phyloP scores from a whole-genome alignment of 2,797 vertebrate genomes.

The Pangasius sanitwongsei region DNA sequence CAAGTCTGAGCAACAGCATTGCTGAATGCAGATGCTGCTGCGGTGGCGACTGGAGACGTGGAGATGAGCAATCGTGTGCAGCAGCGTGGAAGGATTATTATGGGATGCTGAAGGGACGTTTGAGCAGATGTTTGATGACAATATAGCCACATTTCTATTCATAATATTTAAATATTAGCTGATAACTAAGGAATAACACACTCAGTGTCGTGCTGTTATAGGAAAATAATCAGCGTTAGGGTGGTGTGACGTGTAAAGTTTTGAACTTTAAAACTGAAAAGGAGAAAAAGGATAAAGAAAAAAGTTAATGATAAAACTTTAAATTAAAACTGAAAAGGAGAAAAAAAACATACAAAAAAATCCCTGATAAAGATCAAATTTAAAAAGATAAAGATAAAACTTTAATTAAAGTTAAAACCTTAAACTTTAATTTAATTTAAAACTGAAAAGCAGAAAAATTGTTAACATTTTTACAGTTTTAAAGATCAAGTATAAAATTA shows the following conservation, averaged over 20 bases:
- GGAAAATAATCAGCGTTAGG: neutral
- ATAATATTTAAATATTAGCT: neutral
- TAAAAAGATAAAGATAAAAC: neutral
- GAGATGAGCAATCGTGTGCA: conserved; percentile 13
- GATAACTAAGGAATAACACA: neutral
- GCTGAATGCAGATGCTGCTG: conserved; percentile 52
- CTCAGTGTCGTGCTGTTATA: neutral
- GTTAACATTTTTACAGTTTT: neutral
- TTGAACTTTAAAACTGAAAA: no score
- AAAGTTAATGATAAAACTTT: neutral
- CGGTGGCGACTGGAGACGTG: neutral
- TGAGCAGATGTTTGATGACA: conserved; percentile 69
- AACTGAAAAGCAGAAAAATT: neutral
- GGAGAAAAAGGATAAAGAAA: neutral
- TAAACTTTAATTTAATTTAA: neutral
- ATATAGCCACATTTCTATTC: neutral
- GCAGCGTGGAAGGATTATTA: conserved; percentile 17
- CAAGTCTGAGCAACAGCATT: conserved; percentile 51
- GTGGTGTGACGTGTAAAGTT: neutral
- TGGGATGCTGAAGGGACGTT: conserved; percentile 48
- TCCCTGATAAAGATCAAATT: neutral
- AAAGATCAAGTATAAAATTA: neutral
- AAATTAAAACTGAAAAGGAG: neutral
- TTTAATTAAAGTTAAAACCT: no score
- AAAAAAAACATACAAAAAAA: neutral